Conservation (phyloP, 2,113 vertebrate species). For the Hemicordylus capensis region DNA sequence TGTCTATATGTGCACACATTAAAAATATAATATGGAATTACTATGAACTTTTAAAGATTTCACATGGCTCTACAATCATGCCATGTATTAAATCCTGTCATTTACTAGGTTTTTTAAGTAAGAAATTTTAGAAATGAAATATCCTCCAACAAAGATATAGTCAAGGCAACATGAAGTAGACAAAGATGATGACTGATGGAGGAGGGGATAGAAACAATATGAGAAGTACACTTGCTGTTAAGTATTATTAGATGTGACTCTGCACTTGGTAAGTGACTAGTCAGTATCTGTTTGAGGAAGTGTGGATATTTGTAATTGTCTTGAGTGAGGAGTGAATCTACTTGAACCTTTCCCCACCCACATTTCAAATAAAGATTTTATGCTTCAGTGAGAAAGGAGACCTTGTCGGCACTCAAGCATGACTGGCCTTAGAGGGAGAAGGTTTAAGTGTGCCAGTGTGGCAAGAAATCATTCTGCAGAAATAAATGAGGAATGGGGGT, state of each 20-base stretch:
- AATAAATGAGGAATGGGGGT: not conserved
- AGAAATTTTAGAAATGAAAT: not conserved
- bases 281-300: slow-evolving; percentile 19
- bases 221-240: not conserved
- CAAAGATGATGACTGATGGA: not conserved
- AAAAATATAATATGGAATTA: not conserved
- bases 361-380: slow-evolving; percentile 25
- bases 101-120: not conserved
- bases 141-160: not conserved
- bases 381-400: not conserved
- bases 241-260: not conserved
- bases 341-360: not conserved
- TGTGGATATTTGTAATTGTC: not conserved
- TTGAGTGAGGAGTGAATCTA: not conserved
- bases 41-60: not conserved
- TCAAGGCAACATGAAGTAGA: not conserved
- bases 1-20: not conserved
- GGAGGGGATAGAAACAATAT: not conserved
- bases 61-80: not conserved
- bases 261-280: slow-evolving; percentile 1
- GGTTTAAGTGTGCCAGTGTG: not conserved
- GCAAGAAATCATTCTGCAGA: not conserved
- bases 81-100: not conserved
- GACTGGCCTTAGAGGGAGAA: not conserved
- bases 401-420: not conserved